phyloP scores from a whole-genome alignment of 2,888 invertebrate genomes.

The Cyclophora albipunctata region DNA sequence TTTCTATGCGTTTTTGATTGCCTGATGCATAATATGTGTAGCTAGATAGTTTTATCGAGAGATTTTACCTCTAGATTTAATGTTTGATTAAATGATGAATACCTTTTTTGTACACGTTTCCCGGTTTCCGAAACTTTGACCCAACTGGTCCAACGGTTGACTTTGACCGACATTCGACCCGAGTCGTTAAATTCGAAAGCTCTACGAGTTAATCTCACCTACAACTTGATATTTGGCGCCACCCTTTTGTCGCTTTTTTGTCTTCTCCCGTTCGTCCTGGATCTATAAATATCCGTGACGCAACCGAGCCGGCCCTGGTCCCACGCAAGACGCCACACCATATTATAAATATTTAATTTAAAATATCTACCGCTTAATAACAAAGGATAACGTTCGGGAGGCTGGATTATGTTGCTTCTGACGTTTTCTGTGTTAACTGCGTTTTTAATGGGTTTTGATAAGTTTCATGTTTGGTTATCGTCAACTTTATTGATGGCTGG shows the following conservation, averaged over 20 bases:
- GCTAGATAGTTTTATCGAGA: too few species aligned
- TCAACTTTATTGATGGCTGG: background rate
- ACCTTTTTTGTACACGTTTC: too few species aligned
- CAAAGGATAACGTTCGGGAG: constrained; percentile 27
- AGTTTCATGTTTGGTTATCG: constrained; percentile 2
- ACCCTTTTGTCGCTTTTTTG: constrained; percentile 62
- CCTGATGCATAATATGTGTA: constrained; percentile 1
- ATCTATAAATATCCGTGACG: constrained; percentile 69
- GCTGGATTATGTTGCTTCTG: constrained; percentile 11
- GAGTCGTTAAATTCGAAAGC: background rate
- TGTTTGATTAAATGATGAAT: too few species aligned
- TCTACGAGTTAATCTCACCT: constrained; percentile 5
- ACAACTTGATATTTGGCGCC: constrained; percentile 53
- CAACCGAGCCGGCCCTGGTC: constrained; percentile 39
- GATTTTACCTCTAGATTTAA: too few species aligned
- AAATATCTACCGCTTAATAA: constrained; percentile 42
- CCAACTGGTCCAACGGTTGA: too few species aligned
- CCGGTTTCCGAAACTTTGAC: too few species aligned
- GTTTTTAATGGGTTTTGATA: constrained; percentile 2
- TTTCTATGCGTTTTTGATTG: constrained; percentile 14
- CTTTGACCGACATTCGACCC: too few species aligned
- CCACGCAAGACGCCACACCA: constrained; percentile 44
- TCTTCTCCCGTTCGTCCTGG: constrained; percentile 46
- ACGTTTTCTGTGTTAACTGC: constrained; percentile 6
- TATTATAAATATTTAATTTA: constrained; percentile 69